Conservation (phyloP, 2,113 vertebrate genomes). For the Dipodomys ordii region DNA sequence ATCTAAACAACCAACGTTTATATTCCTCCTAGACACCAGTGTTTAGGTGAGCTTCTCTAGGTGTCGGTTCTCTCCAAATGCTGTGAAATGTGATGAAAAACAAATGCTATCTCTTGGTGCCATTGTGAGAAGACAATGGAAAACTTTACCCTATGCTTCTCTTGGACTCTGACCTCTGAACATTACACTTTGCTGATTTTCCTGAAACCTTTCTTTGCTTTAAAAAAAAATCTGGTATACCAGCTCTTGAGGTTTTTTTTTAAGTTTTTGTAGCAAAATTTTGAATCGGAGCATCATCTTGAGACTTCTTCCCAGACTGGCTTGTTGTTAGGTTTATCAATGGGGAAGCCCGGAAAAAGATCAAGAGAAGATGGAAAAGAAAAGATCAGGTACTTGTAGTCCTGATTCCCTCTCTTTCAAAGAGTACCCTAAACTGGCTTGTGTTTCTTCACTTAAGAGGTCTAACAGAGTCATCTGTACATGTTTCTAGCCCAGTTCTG, state of each 20-base stretch:
- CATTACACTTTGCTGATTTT: background rate
- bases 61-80: background rate
- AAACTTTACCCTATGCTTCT: background rate
- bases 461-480: background rate
- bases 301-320: background rate
- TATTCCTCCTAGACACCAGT: background rate
- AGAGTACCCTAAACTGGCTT: background rate
- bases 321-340: background rate
- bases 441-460: background rate
- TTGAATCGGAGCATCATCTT: background rate
- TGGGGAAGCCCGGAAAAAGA: no score
- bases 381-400: background rate
- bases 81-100: background rate
- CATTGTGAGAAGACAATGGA: background rate
- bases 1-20: background rate
- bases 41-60: background rate
- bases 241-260: background rate
- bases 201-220: no score
- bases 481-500: background rate
- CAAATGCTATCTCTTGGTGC: background rate
- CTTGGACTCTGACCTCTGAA: no score
- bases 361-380: rapidly evolving
- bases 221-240: background rate
- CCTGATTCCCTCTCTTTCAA: background rate
- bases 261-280: background rate